phyloP scores from a whole-genome alignment of 2,888 invertebrate species.

The Anthrax anthrax region DNA sequence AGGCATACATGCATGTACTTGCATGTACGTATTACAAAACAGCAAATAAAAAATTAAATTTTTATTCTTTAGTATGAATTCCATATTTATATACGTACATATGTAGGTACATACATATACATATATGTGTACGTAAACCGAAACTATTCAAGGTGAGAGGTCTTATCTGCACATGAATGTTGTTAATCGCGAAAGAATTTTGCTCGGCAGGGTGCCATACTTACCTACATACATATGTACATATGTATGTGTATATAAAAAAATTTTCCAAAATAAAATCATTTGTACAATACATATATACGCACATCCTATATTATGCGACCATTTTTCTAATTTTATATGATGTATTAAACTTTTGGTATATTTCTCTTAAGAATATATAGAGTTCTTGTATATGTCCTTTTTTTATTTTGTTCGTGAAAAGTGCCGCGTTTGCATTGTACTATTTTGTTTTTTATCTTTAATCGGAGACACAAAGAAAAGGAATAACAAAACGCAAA shows the following conservation, averaged over 20 bases:
- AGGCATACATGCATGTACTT: too few species aligned
- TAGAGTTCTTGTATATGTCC: background rate
- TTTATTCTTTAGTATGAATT: too few species aligned
- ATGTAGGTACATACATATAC: too few species aligned
- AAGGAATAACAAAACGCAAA: too few species aligned
- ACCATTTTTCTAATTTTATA: too few species aligned
- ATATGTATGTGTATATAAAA: background rate
- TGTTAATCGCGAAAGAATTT: slow-evolving; percentile 11
- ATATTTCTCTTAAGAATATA: slow-evolving; percentile 2
- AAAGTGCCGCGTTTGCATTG: slow-evolving; percentile 6
- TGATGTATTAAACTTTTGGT: slow-evolving; percentile 2
- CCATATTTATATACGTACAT: slow-evolving; percentile 1
- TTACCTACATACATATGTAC: slow-evolving; percentile 4
- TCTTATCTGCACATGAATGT: slow-evolving; percentile 7
- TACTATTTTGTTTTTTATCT: too few species aligned
- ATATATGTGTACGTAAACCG: slow-evolving; percentile 4
- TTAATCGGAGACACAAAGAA: too few species aligned
- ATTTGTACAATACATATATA: background rate
- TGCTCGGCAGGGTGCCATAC: slow-evolving; percentile 9
- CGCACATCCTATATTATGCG: background rate
- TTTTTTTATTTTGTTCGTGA: slow-evolving; percentile 1
- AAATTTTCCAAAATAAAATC: background rate
- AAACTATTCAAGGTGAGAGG: slow-evolving; percentile 3
- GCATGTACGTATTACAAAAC: too few species aligned
- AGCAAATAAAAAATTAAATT: too few species aligned